Evolutionary conservation across 2,888 invertebrate species (phyloP).

Genomic region (Noctua pronuba): DNA sequence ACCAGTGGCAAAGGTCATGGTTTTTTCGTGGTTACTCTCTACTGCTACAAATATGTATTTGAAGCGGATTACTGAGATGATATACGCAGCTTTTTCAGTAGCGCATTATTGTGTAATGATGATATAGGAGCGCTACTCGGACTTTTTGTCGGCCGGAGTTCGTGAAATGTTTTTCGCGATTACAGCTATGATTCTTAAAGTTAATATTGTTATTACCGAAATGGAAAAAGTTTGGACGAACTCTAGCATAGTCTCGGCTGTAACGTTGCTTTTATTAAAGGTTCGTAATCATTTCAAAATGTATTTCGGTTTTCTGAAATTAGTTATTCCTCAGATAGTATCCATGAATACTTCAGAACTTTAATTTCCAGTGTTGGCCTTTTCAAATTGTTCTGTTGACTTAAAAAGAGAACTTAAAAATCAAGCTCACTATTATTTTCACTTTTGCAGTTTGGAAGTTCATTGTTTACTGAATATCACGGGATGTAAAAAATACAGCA

Average conservation of each 20-base stretch:
- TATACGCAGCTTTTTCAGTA: constrained; percentile 40
- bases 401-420: constrained; percentile 27
- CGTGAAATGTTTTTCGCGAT: constrained; percentile 40
- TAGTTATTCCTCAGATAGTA: background rate
- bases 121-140: constrained; percentile 35
- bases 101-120: constrained; percentile 48
- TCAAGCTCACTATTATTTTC: constrained; percentile 12
- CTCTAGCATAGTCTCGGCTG: constrained; percentile 26
- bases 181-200: constrained; percentile 47
- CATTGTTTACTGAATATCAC: constrained; percentile 31
- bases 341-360: constrained; percentile 19
- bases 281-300: background rate
- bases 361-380: background rate
- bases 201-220: constrained; percentile 55
- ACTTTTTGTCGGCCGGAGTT: constrained; percentile 39
- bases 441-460: constrained; percentile 13
- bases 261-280: constrained; percentile 31
- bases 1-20: constrained; percentile 84
- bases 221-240: constrained; percentile 54
- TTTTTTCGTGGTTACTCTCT: constrained; percentile 69
- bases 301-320: constrained; percentile 4
- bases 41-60: constrained; percentile 53
- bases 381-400: constrained; percentile 8
- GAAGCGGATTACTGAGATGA: constrained; percentile 52
- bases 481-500: constrained; percentile 11